Evolutionary conservation across 2,888 invertebrate genomes (phyloP).

Genomic region (Harmothoe impar): DNA sequence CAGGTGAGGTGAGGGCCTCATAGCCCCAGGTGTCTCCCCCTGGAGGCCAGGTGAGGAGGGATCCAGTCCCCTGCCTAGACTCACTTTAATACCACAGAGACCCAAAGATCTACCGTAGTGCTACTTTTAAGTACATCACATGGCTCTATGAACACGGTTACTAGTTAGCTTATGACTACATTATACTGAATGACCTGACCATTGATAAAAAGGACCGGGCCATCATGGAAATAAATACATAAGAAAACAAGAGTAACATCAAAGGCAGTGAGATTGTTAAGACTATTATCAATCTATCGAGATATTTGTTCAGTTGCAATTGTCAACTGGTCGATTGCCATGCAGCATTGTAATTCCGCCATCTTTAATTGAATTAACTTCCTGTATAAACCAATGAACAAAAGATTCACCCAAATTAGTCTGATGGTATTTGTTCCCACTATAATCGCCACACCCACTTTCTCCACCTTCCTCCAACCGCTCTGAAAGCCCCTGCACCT

Average conservation of each 20-base stretch:
- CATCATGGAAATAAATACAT: no score
- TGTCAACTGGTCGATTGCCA: no score
- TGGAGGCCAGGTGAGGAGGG: neutral
- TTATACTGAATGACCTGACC: neutral
- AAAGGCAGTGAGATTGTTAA: no score
- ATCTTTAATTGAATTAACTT: neutral
- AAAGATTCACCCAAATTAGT: neutral
- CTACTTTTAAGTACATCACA: neutral
- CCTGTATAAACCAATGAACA: neutral
- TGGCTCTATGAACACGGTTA: no score
- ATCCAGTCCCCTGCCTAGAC: neutral
- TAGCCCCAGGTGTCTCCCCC: neutral
- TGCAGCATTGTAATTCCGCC: neutral
- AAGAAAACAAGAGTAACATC: no score
- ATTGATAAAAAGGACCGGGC: no score
- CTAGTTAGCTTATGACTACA: no score
- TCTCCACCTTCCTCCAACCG: neutral
- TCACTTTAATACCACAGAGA: neutral
- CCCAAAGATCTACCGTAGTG: no score
- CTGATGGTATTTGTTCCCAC: neutral
- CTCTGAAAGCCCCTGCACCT: neutral
- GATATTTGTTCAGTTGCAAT: no score
- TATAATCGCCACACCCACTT: neutral
- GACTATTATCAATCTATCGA: no score
- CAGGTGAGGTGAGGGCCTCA: slow-evolving; percentile 17